These are phyloP conservation scores for Otolemur garnettii DNA, from an alignment of 2,113 vertebrate genomes.

Conservation along the genomic window DNA sequence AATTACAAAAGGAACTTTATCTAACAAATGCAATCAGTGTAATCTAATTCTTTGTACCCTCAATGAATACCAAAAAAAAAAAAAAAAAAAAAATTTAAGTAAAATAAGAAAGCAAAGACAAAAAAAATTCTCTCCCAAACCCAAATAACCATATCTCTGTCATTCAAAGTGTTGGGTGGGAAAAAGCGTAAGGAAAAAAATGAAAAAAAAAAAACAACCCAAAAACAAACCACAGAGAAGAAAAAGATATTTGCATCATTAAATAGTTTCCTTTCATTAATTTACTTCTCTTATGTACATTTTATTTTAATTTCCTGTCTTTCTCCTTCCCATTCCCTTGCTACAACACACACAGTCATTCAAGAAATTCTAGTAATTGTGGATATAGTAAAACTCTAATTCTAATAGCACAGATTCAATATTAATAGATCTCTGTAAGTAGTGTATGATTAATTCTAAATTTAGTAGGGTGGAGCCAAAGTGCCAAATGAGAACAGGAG, in stretches of 20 bases:
- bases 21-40: too few species aligned
- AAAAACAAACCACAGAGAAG: background rate
- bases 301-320: constrained; percentile 15
- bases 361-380: background rate
- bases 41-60: too few species aligned
- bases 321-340: too few species aligned
- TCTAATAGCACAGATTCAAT: background rate
- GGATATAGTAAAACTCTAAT: background rate
- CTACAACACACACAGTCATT: background rate
- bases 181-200: background rate
- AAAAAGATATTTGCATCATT: background rate
- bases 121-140: too few species aligned
- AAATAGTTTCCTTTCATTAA: background rate
- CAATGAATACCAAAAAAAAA: too few species aligned
- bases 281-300: constrained; percentile 1
- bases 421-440: constrained; percentile 11
- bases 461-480: constrained; percentile 15
- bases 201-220: background rate
- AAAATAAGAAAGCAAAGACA: too few species aligned
- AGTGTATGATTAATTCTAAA: constrained; percentile 57
- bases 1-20: too few species aligned
- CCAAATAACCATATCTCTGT: background rate
- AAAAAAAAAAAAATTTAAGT: too few species aligned
- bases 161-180: background rate
- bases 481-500: background rate